These are phyloP conservation scores for Notechis scutatus DNA, from an alignment of 2,113 vertebrate species.

Conservation along the genomic window DNA sequence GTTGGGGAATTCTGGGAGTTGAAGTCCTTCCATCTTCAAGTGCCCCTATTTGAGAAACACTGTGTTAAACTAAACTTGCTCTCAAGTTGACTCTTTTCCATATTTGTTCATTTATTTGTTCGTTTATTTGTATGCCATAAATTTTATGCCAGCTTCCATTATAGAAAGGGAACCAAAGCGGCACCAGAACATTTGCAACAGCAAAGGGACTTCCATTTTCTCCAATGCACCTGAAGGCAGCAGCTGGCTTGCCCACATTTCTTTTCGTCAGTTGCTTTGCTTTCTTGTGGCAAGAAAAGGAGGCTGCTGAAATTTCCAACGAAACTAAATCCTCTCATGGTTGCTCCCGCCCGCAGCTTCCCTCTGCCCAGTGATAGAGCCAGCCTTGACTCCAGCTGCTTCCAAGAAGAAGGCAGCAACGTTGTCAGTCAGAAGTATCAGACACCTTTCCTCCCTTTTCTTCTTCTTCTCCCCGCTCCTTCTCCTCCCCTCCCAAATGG, in stretches of 20 bases:
- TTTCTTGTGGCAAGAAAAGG: not conserved
- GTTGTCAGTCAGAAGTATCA: not conserved
- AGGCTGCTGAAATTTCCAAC: not conserved
- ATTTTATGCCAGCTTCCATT: not conserved
- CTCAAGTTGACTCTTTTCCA: not conserved
- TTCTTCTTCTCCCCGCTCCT: too few species aligned
- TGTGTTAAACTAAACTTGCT: not conserved
- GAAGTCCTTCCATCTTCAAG: not conserved
- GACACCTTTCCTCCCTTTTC: not conserved
- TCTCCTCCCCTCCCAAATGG: not conserved
- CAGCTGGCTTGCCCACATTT: not conserved
- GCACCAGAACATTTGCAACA: not conserved
- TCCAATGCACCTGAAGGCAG: not conserved
- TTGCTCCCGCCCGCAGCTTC: not conserved
- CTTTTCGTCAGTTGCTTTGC: not conserved
- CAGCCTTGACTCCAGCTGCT: not conserved
- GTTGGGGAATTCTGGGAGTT: not conserved
- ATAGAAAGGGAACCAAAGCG: not conserved
- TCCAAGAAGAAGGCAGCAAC: not conserved
- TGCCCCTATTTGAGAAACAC: not conserved
- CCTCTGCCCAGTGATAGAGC: not conserved
- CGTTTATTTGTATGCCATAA: too few species aligned
- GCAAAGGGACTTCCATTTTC: not conserved
- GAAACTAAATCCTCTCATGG: not conserved
- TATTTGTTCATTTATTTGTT: too few species aligned